Evolutionary conservation across 2,797 vertebrate genomes (phyloP), one percentile per base, ranked within the genome.

Genomic region (Tadarida brasiliensis): DNA sequence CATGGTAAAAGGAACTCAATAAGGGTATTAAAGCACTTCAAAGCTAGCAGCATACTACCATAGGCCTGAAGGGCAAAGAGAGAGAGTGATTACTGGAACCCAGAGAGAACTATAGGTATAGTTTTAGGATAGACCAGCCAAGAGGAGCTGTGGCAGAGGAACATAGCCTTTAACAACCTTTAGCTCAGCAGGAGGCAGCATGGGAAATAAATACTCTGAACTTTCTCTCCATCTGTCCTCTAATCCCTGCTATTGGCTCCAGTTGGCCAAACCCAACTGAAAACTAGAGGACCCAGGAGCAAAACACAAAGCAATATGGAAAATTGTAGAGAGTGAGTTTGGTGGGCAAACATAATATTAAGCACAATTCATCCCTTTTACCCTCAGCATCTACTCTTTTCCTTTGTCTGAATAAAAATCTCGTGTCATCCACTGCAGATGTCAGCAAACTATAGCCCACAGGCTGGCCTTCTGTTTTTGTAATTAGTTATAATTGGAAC

Each of bases 401-500:
- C 47, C 88, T 86, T 77, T 76, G 73, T 57, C 24, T 59, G n/a
- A 77, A 85, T 86, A 73, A 71, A 92, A 70, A 51, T 49, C 30
- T 71, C 33, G 67, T 54, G 20, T 65, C 56, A 90, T 57, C 33
- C 84, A 59, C 22, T 76, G 47, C 59, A 84, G 47, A 57, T 71
- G 39, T 81, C 49, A 82, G 54, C 39, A 95, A 80, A 65, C 35
- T 76, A 59, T 2, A 87, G 26, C 30, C 47, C 30, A 94, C 11
- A 85, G 39, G 10, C 24, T 67, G 16, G 11, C 73, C 14, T 20
- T 88, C 67, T 92, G 78, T 30, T 86, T 93, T 85, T 86, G 67
- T 33, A 85, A 95, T 28, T 81, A 76, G 44, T 82, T 92, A 91
- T 67, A 76, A 89, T 12, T 91, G 87, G 73, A 11, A 56, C 74